Percentiles rank a stretch among this genome's conserved stretches.
Conservation (phyloP, 2,888 invertebrate genomes). For the Ornithoptera priamus region DNA sequence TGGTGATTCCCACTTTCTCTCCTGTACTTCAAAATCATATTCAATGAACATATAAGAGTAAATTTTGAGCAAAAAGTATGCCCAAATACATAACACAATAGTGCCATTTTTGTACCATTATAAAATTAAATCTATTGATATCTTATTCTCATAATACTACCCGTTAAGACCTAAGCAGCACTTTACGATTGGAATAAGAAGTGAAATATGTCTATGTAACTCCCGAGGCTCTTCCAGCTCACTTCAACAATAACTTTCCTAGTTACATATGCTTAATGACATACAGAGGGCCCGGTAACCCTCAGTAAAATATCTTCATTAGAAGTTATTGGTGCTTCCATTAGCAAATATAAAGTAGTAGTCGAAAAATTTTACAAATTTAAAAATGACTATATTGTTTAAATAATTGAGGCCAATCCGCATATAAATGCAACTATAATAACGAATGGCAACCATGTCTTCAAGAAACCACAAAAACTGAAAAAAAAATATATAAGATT, state of each 20-base stretch:
- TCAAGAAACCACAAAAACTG: conserved; percentile 84
- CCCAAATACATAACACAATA: background rate
- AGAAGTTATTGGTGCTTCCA: conserved; percentile 5
- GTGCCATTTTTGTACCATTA: background rate
- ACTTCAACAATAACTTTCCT: background rate
- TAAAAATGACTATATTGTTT: conserved; percentile 32
- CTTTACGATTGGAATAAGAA: background rate
- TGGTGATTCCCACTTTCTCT: no score
- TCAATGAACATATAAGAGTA: background rate
- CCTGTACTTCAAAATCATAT: no score
- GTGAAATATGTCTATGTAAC: background rate
- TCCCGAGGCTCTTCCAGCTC: background rate
- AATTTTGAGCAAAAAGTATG: background rate
- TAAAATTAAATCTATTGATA: background rate
- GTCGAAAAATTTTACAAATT: background rate
- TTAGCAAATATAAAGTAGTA: conserved; percentile 8
- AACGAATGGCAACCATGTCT: conserved; percentile 91
- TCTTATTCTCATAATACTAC: background rate
- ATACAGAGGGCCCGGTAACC: background rate
- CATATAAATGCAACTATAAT: conserved; percentile 71
- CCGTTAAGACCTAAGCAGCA: background rate
- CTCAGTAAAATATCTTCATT: background rate
- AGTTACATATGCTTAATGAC: background rate
- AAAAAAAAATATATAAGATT: conserved; percentile 41
- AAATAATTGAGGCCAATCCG: conserved; percentile 56